phyloP scores from a whole-genome alignment of 2,888 invertebrate species.

The Taenaris catops region DNA sequence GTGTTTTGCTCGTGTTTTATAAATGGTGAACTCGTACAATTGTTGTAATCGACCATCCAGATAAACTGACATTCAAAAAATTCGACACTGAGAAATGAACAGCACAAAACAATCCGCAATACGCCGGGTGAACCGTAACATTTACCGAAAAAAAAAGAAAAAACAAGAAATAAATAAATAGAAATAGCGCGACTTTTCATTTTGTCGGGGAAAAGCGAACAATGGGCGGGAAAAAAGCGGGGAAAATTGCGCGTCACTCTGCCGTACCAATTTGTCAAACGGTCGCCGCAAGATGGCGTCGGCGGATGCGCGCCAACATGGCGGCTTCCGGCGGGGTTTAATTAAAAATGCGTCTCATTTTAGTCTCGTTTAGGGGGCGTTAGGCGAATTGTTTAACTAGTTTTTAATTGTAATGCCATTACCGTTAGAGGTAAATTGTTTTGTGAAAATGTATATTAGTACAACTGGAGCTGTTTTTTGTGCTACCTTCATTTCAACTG shows the following conservation, averaged over 20 bases:
- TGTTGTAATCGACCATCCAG: slow-evolving; percentile 21
- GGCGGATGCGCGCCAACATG: slow-evolving; percentile 56
- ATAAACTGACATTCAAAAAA: slow-evolving; percentile 38
- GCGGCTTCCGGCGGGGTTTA: slow-evolving; percentile 68
- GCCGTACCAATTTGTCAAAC: slow-evolving; percentile 79
- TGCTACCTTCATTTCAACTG: slow-evolving; percentile 9
- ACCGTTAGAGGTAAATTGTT: slow-evolving; percentile 23
- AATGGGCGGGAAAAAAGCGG: slow-evolving; percentile 69
- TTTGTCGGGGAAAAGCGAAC: slow-evolving; percentile 75
- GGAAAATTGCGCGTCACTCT: slow-evolving; percentile 79
- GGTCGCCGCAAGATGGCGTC: slow-evolving; percentile 72
- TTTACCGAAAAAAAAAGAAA: slow-evolving; percentile 49
- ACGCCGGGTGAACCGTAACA: slow-evolving; percentile 45
- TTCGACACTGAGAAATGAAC: slow-evolving; percentile 53
- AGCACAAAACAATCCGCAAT: slow-evolving; percentile 41
- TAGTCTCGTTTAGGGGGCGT: slow-evolving; percentile 49
- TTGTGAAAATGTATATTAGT: slow-evolving; percentile 18
- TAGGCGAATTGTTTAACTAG: slow-evolving; percentile 34
- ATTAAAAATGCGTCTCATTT: slow-evolving; percentile 75
- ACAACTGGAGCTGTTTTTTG: slow-evolving; percentile 10
- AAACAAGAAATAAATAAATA: slow-evolving; percentile 42
- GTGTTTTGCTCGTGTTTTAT: slow-evolving; percentile 1
- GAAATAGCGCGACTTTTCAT: slow-evolving; percentile 73
- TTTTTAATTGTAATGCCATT: slow-evolving; percentile 34
- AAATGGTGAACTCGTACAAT: slow-evolving; percentile 16